Evolutionary conservation across 2,113 vertebrate species (phyloP), one percentile per base, ranked within the genome.

Genomic region (Caloenas nicobarica): DNA sequence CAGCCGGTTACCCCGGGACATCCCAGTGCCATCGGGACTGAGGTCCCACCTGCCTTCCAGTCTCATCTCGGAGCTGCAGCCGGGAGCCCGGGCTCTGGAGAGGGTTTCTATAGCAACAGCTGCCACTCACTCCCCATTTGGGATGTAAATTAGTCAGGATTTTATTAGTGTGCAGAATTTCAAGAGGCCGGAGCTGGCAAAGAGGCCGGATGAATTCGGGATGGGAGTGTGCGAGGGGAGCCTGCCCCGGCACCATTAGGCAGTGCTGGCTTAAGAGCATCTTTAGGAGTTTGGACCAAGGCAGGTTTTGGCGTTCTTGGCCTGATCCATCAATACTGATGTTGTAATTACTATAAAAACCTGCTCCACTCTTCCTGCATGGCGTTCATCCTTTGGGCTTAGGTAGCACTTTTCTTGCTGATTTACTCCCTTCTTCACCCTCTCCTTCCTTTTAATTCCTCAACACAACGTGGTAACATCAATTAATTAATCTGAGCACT

Each of bases 111-210:
- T 98, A 97, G 97, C 98, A 98, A 98, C 98, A 64, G 57, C 97
- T 96, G 97, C 98, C 97, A 97, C 97, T 98, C 98, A 98, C 94
- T 98, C 97, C 98, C 97, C 97, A 98, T 98, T 98, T 97, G 91
- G 13, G 96, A 98, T 98, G 98, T 97, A 98, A 98, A 98, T 98
- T 95, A 98, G 97, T 97, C 95, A 89, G 96, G 98, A 98, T 98
- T 98, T 98, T 98, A 98, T 98, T 98, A 98, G 98, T 97, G 98
- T 98, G 97, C 97, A 96, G 97, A 98, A 98, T 98, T 98, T 97
- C 98, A 97, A 98, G 97, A 98, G 98, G 96, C 95, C 8, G 1
- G 88, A 96, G 97, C 86, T 95, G 88, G 95, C 40, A 34, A 85
- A 76, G 73, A 79, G 86, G 51, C 77, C 91, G 88, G 94, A 86